Base-by-base conservation (phyloP, 2,888 invertebrate genomes). In the Acronicta alni region DNA sequence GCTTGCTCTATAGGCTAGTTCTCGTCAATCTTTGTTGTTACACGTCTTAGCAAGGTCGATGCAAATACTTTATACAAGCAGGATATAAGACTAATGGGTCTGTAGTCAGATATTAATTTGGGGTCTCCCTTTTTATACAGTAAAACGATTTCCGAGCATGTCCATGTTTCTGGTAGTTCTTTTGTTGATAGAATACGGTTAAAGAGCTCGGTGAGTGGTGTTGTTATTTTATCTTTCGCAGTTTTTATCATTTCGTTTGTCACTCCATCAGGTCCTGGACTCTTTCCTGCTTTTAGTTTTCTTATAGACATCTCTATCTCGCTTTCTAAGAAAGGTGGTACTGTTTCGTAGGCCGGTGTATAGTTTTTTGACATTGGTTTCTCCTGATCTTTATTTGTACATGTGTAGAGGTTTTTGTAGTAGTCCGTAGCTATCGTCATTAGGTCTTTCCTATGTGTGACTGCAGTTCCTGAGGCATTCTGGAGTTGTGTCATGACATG, bases 101-200 rank as follows among this genome's bases (percentile, higher is more conserved):
- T 47, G n/a, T 56, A 56, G 10, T 48, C 43, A 0, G 30, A 12
- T 20, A 55, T 42, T 7, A 23, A 12, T 30, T 32, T 55, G n/a
- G 55, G 47, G 35, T 47, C 42, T 14, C 47, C 55, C 20, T 47
- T 47, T 35, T 56, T 41, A 10, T 42, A 48, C 0, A 56, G 47
- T 37, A 47, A 35, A 26, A 17, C 17, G 16, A 56, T 56, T 23
- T 56, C 47, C 9, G 42, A 20, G n/a, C 47, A 47, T 15, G 38
- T 38, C 47, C 46, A 46, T 9, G 17, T 0, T 7, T 16, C 35
- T 9, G 35, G 46, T 35, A 46, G 3, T 43, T 26, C 16, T 14
- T 43, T 43, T 43, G 8, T 16, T 9, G 2, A 3, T 15, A 43
- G 10, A 5, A 46, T 46, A 12, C 6, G 35, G 15, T 47, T 47